A percentile compares a stretch with the other conserved stretches of the same genome.
phyloP scores from a whole-genome alignment of 2,113 vertebrate species.

The Psophia crepitans region DNA sequence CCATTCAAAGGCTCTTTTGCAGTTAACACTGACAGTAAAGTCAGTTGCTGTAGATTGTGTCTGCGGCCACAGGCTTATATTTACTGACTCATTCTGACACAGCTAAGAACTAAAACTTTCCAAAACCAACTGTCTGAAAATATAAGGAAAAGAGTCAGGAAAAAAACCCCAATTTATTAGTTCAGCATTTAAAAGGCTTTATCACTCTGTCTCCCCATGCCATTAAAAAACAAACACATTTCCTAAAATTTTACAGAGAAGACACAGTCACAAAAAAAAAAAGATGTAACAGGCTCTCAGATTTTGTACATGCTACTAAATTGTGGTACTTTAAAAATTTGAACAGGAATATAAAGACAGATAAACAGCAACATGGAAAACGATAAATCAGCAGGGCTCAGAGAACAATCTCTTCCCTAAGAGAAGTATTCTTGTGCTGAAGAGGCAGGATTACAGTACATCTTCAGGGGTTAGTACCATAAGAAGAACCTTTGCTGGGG shows the following conservation, averaged over 20 bases:
- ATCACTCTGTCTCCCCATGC: neutral
- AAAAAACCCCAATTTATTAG: neutral
- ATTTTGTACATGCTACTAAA: neutral
- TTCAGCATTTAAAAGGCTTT: neutral
- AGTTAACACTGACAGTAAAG: neutral
- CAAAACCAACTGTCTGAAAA: neutral
- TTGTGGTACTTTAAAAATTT: neutral
- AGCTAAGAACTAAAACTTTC: neutral
- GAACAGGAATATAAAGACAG: neutral
- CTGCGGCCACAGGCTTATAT: neutral
- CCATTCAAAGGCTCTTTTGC: neutral
- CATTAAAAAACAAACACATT: neutral
- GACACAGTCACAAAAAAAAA: neutral
- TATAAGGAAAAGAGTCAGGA: neutral
- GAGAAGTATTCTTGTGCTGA: neutral
- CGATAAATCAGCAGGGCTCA: neutral
- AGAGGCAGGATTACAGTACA: neutral
- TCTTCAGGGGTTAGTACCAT: neutral
- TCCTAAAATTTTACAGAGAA: neutral
- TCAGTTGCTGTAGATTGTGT: neutral
- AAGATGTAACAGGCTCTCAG: neutral
- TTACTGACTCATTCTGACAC: too few species aligned
- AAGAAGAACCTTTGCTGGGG: neutral
- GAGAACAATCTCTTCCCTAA: neutral
- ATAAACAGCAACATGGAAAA: neutral